Percentiles rank a stretch among this genome's conserved stretches.
Conservation (phyloP, 2,888 invertebrate genomes). For the Hirudinaria manillensis region DNA sequence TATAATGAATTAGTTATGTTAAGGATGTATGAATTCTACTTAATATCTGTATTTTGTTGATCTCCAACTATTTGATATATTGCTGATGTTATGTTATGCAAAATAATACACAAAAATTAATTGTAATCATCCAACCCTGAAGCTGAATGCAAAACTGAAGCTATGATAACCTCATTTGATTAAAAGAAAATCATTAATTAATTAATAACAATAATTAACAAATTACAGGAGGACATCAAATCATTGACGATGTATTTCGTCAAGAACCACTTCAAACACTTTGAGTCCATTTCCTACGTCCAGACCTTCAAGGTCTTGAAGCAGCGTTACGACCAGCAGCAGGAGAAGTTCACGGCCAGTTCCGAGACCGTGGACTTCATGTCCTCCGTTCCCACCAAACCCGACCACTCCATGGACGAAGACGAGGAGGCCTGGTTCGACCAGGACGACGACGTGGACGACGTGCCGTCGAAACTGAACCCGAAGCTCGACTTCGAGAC, state of each 20-base stretch:
- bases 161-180: too few relatives aligned
- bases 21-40: too few relatives aligned
- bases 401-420: conserved; percentile 66
- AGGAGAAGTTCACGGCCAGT: conserved; percentile 42
- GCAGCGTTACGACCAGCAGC: conserved; percentile 52
- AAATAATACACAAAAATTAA: too few relatives aligned
- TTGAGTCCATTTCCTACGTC: conserved; percentile 92
- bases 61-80: too few relatives aligned
- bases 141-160: too few relatives aligned
- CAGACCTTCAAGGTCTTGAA: conserved; percentile 92
- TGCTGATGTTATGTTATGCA: too few relatives aligned
- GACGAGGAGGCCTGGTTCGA: conserved; percentile 99
- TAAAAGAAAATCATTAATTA: too few relatives aligned
- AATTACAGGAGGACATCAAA: conserved; percentile 56
- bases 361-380: conserved; percentile 21
- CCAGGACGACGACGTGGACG: conserved; percentile 64
- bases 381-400: conserved; percentile 20
- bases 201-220: too few relatives aligned
- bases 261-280: conserved; percentile 86
- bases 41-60: too few relatives aligned
- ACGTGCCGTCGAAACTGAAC: conserved; percentile 43
- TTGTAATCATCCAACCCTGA: too few relatives aligned
- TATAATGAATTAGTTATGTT: too few relatives aligned
- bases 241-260: conserved; percentile 73
- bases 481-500: conserved; percentile 12